Percentiles rank a stretch among this genome's conserved stretches.
Conservation (phyloP, 2,888 invertebrate genomes). For the Cantharis nigra region DNA sequence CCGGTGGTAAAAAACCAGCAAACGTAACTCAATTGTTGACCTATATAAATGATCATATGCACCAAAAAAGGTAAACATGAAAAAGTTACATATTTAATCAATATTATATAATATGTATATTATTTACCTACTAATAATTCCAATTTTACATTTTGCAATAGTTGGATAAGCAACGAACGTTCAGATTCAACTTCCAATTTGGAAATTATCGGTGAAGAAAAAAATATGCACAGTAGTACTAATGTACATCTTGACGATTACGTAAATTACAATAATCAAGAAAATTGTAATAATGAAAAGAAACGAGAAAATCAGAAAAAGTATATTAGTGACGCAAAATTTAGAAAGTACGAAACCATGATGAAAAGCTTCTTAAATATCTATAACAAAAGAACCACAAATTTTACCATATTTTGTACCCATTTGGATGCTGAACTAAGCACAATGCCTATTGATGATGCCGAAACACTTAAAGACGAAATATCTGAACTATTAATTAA, state of each 20-base stretch:
- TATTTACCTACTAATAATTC: background rate
- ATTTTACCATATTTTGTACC: background rate
- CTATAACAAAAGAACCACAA: background rate
- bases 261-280: background rate
- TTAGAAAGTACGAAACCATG: background rate
- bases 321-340: background rate
- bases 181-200: background rate
- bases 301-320: background rate
- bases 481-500: background rate
- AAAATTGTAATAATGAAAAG: background rate
- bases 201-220: background rate
- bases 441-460: background rate
- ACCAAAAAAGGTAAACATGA: background rate
- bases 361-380: background rate
- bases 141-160: background rate
- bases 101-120: too few species aligned
- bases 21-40: background rate
- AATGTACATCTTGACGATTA: background rate
- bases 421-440: background rate
- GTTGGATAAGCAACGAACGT: background rate
- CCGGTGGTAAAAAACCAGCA: background rate
- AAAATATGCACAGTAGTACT: background rate
- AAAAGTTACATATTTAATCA: background rate
- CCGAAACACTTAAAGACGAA: background rate
- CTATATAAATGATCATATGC: background rate